Evolutionary conservation across 35 echinoderm and acorn worm genomes (phyloP), one percentile per base, ranked within the genome.

Genomic region (Apostichopus japonicus): DNA sequence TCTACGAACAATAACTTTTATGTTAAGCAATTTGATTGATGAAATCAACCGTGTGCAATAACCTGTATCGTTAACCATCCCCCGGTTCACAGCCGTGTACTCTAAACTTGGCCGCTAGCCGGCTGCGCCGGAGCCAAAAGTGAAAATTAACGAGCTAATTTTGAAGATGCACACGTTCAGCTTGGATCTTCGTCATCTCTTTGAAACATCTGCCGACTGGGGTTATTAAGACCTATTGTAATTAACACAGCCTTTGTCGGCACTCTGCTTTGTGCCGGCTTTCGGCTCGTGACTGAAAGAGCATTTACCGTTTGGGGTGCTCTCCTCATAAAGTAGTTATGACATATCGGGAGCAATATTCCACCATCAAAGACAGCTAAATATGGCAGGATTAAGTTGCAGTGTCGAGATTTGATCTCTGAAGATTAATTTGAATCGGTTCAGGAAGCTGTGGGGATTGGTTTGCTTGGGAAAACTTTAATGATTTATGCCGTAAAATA

Each of bases 191-290:
- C 86, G 17, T 89, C 86, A 65, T 89, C 61, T 63, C 86, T 89
- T 89, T 89, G 86, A 89, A 89, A 89, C 86, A 89, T 89, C 86
- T 89, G 86, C 86, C 86, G 86, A 89, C 86, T 16, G 59, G 59
- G 86, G 81, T 84, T 44, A 84, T 84, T 84, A 84, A 57, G 81
- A 56, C 61, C 54, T 59, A 73, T 73, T 73, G 86, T 89, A 89
- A 89, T 89, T 89, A 89, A 73, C 24, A 65, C 16, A 25, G 23
- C 86, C 86, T 89, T 89, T 89, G 86, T 89, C 86, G 86, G 86
- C 86, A 89, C 15, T 8, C 5, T 72, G 44, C 61, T 89, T 72
- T 27, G 24, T 33, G 59, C 15, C 25, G 51, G 61, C 71, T 62
- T 87, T 65, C 86, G 67, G 86, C 57, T 89, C 33, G 67, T 67